phyloP scores from a whole-genome alignment of 2,797 vertebrate genomes.

The Tinamus major region DNA sequence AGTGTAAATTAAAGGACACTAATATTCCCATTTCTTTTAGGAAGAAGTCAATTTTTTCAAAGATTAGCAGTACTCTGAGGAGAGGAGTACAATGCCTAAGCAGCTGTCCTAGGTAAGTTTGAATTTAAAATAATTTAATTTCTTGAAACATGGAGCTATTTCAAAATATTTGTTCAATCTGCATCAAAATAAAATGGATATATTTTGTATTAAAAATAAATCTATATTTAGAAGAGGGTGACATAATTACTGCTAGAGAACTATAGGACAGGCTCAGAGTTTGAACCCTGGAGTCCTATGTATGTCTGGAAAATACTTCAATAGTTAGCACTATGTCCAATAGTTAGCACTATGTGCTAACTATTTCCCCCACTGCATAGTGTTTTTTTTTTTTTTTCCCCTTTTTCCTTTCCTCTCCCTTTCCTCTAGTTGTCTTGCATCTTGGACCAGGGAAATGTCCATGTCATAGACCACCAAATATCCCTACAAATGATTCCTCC shows the following conservation, averaged over 20 bases:
- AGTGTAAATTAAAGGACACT: not conserved
- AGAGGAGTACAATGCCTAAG: not conserved
- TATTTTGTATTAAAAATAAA: not conserved
- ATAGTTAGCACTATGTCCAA: not conserved
- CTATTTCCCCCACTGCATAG: not conserved
- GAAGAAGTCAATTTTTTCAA: not conserved
- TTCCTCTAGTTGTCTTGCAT: not conserved
- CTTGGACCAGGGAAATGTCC: not conserved
- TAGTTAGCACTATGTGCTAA: not conserved
- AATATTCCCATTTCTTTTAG: not conserved
- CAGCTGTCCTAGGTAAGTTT: not conserved
- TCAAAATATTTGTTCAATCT: not conserved
- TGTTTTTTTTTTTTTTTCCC: not conserved
- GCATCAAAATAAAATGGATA: not conserved
- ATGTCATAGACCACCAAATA: not conserved
- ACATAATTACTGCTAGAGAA: not conserved
- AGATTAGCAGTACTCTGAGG: not conserved
- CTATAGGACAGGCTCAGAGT: not conserved
- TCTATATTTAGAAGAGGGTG: not conserved
- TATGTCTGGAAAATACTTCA: not conserved
- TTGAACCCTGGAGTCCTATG: not conserved
- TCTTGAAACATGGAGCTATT: not conserved
- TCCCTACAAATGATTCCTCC: not conserved
- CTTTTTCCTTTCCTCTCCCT: not conserved
- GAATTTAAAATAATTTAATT: not conserved